Percentiles rank a stretch among this genome's conserved stretches.
Conservation (phyloP, 2,797 vertebrate species). For the Leuciscus waleckii region DNA sequence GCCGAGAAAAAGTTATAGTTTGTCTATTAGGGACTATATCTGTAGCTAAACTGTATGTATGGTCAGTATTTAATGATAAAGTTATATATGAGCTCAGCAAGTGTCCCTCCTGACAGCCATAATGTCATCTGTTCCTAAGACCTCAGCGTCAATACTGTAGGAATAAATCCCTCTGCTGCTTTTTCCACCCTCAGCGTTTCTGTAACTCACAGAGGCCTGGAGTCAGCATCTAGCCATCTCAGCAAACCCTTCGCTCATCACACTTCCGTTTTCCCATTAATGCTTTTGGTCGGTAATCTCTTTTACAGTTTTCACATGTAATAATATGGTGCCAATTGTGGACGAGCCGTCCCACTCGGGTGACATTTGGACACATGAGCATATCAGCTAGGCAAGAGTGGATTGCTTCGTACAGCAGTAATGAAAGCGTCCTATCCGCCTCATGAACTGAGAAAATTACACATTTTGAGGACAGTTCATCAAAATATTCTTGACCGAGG, state of each 20-base stretch:
- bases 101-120: slow-evolving; percentile 43
- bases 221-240: slow-evolving; percentile 56
- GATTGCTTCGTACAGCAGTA: slow-evolving; percentile 24
- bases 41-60: not conserved
- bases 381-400: slow-evolving; percentile 30
- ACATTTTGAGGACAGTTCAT: not conserved
- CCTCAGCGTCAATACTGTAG: slow-evolving; percentile 40
- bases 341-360: slow-evolving; percentile 6
- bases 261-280: slow-evolving; percentile 49
- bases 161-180: slow-evolving; percentile 53
- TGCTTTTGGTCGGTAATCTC: slow-evolving; percentile 52
- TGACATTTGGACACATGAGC: slow-evolving; percentile 43
- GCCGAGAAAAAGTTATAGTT: not conserved
- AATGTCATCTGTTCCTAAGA: slow-evolving; percentile 46
- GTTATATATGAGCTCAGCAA: slow-evolving; percentile 42
- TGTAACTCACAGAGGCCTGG: slow-evolving; percentile 32
- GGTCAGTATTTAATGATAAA: slow-evolving; percentile 32
- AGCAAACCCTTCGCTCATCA: slow-evolving; percentile 56
- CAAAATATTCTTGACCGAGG: not conserved
- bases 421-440: slow-evolving; percentile 11
- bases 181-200: slow-evolving; percentile 58
- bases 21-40: not conserved
- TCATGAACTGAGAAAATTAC: not conserved
- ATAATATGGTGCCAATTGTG: slow-evolving; percentile 45
- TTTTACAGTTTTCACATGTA: slow-evolving; percentile 50